A percentile compares a stretch with the other conserved stretches of the same genome.
These are phyloP conservation scores for Punctoribates punctum DNA, from an alignment of 2,888 invertebrate genomes.

Conservation along the genomic window DNA sequence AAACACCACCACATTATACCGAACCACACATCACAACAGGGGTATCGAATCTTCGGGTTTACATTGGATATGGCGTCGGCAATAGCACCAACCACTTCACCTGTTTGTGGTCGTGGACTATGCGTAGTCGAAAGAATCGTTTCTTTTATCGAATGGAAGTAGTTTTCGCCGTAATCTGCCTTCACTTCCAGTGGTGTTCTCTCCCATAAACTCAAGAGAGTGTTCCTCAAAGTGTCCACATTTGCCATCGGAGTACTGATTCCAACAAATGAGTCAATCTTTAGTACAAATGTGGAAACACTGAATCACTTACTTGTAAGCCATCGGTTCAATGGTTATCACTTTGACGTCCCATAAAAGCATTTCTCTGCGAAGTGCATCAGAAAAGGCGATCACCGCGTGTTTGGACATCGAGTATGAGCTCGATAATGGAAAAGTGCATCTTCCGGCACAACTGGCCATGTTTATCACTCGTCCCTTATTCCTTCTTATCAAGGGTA, in stretches of 20 bases:
- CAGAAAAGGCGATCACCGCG: constrained; percentile 55
- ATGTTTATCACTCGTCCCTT: constrained; percentile 54
- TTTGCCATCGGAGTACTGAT: not conserved
- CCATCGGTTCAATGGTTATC: constrained; percentile 56
- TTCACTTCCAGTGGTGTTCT: constrained; percentile 10
- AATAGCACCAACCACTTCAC: not conserved
- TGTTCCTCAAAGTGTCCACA: too few species aligned
- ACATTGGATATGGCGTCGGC: not conserved
- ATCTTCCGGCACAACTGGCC: constrained; percentile 53
- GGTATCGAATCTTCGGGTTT: not conserved
- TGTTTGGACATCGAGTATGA: constrained; percentile 56
- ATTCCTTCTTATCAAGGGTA: not conserved
- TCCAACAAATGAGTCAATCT: too few species aligned
- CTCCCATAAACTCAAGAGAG: not conserved
- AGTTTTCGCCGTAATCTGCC: constrained; percentile 20
- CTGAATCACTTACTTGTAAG: constrained; percentile 45
- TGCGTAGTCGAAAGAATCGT: too few species aligned
- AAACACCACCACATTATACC: not conserved
- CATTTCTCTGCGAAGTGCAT: constrained; percentile 54
- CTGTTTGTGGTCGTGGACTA: not conserved
- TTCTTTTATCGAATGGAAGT: not conserved
- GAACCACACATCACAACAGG: not conserved
- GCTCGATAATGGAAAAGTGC: constrained; percentile 54
- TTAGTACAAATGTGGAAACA: not conserved
- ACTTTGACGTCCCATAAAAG: constrained; percentile 52